Conservation (phyloP, 1,140 invertebrate genomes). For the Eumaeus atala region DNA sequence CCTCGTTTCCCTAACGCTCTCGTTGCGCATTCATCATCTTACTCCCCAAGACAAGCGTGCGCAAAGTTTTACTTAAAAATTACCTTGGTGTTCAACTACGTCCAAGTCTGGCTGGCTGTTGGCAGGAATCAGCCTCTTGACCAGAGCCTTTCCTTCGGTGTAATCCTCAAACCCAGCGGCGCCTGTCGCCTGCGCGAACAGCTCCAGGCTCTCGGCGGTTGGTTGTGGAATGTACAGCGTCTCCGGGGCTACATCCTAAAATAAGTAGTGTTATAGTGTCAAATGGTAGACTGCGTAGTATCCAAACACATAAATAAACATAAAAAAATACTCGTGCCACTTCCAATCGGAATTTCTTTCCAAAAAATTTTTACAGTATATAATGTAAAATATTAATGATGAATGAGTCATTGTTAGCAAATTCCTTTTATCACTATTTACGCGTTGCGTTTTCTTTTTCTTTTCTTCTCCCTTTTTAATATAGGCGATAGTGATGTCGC, state of each 20-base stretch:
- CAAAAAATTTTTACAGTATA: too few relatives aligned
- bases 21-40: too few relatives aligned
- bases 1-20: too few relatives aligned
- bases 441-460: too few relatives aligned
- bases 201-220: constrained; percentile 53
- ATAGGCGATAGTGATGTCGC: too few relatives aligned
- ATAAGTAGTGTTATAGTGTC: constrained; percentile 12
- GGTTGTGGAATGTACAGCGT: constrained; percentile 44
- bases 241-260: constrained; percentile 34
- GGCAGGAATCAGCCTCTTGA: constrained; percentile 58
- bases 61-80: neutral
- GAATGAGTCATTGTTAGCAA: too few relatives aligned
- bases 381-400: too few relatives aligned
- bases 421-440: too few relatives aligned
- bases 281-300: neutral
- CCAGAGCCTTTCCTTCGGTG: constrained; percentile 55
- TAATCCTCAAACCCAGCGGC: constrained; percentile 61
- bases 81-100: constrained; percentile 61
- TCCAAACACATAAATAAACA: neutral
- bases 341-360: neutral
- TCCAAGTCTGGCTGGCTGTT: constrained; percentile 54
- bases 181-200: constrained; percentile 56
- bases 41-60: too few relatives aligned
- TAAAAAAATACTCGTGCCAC: neutral
- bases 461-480: too few relatives aligned